Conservation (phyloP, 2,888 invertebrate genomes). For the Flabesymbios commensalis region DNA sequence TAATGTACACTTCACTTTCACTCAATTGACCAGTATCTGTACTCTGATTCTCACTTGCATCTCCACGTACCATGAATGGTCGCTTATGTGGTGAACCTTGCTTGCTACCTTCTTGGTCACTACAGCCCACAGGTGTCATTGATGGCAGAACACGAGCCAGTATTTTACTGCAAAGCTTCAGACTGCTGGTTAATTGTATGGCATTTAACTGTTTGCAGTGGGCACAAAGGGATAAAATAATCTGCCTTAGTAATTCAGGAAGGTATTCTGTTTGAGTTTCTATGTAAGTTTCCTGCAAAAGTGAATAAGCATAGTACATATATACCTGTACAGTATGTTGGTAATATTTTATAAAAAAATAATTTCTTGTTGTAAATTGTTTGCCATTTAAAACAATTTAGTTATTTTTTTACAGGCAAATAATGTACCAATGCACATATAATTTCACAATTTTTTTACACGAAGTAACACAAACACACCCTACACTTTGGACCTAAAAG, state of each 20-base stretch:
- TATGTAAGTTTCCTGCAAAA: conserved; percentile 70
- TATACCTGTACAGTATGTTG: too few relatives aligned
- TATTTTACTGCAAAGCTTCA: conserved; percentile 75
- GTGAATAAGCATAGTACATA: not conserved
- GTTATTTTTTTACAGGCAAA: too few relatives aligned
- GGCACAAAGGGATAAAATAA: conserved; percentile 68
- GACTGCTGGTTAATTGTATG: conserved; percentile 70
- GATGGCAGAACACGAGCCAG: conserved; percentile 75
- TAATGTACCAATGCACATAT: too few relatives aligned
- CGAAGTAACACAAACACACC: too few relatives aligned
- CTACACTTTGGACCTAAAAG: too few relatives aligned
- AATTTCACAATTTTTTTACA: too few relatives aligned
- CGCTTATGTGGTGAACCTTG: not conserved
- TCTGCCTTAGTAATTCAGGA: conserved; percentile 75
- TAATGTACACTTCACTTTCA: conserved; percentile 21
- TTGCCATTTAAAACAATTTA: too few relatives aligned
- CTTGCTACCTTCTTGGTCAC: not conserved
- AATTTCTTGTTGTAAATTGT: too few relatives aligned
- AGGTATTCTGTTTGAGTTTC: conserved; percentile 79
- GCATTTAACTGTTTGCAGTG: conserved; percentile 67
- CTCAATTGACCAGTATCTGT: not conserved
- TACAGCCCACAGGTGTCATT: conserved; percentile 39
- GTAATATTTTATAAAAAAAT: too few relatives aligned
- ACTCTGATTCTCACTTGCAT: not conserved
- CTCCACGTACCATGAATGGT: not conserved